Percentiles rank a stretch among this genome's conserved stretches.
Conservation (phyloP, 2,888 invertebrate species). For the Chorisops tibialis region DNA sequence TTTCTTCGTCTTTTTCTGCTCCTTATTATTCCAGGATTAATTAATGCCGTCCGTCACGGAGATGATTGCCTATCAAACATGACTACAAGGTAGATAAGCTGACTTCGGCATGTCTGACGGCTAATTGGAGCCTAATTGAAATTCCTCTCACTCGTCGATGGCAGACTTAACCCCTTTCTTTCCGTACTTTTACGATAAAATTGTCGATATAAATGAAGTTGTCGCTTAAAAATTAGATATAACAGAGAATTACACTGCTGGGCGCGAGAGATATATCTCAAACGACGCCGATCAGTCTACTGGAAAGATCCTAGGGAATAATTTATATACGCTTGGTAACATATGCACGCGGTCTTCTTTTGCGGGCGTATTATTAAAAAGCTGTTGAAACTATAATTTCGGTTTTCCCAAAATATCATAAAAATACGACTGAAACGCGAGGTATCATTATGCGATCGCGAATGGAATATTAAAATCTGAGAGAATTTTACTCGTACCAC, state of each 20-base stretch:
- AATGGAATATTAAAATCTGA: background rate
- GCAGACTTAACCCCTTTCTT: conserved; percentile 2
- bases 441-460: background rate
- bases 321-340: background rate
- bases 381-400: conserved; percentile 19
- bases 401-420: conserved; percentile 14
- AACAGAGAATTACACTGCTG: background rate
- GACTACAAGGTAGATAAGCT: conserved; percentile 21
- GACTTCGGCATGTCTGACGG: background rate
- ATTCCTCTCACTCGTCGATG: conserved; percentile 6
- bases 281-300: conserved; percentile 15
- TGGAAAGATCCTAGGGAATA: background rate
- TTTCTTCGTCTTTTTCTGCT: background rate
- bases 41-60: conserved; percentile 12
- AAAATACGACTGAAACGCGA: conserved; percentile 1
- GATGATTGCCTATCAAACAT: conserved; percentile 22
- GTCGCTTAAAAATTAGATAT: conserved; percentile 7
- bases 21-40: background rate
- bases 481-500: background rate
- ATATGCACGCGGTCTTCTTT: background rate
- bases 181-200: background rate
- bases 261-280: conserved; percentile 1
- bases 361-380: conserved; percentile 14
- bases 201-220: conserved; percentile 12
- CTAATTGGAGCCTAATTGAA: conserved; percentile 25